These are phyloP conservation scores for Palaemon carinicauda DNA, from an alignment of 1,140 invertebrate species.

Conservation along the genomic window DNA sequence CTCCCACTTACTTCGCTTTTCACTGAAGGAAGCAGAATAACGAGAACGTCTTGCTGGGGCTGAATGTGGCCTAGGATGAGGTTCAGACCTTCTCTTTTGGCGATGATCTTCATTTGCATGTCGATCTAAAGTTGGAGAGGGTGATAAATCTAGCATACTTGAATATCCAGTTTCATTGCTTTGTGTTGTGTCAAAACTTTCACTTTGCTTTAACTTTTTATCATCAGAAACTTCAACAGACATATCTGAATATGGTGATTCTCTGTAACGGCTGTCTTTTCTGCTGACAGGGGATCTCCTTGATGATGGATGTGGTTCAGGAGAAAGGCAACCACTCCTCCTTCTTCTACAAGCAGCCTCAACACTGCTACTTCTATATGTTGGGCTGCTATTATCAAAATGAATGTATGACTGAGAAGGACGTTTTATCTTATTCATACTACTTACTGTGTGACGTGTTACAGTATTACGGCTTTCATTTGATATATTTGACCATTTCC, in stretches of 20 bases:
- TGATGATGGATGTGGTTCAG: constrained; percentile 27
- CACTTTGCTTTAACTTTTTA: constrained; percentile 56
- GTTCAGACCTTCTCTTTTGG: constrained; percentile 17
- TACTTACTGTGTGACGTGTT: constrained; percentile 57
- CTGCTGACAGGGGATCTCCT: constrained; percentile 36
- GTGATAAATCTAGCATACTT: constrained; percentile 57
- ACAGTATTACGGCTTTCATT: constrained; percentile 30
- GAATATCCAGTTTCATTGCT: constrained; percentile 60
- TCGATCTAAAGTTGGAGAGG: constrained; percentile 52
- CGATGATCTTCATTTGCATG: constrained; percentile 10
- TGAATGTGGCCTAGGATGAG: constrained; percentile 31
- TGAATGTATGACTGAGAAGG: constrained; percentile 33
- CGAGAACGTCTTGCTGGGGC: constrained; percentile 36
- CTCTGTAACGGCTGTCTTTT: constrained; percentile 44
- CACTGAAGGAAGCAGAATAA: constrained; percentile 42
- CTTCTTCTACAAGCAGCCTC: constrained; percentile 33
- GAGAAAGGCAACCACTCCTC: constrained; percentile 45
- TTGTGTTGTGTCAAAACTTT: constrained; percentile 60
- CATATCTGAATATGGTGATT: constrained; percentile 43
- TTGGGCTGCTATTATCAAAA: not conserved
- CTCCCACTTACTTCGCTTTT: constrained; percentile 57
- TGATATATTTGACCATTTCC: constrained; percentile 48
- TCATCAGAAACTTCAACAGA: constrained; percentile 34
- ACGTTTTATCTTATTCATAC: constrained; percentile 56
- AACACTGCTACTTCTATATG: constrained; percentile 46